Evolutionary conservation across 2,797 vertebrate species (phyloP).

Genomic region (Chelon auratus): DNA sequence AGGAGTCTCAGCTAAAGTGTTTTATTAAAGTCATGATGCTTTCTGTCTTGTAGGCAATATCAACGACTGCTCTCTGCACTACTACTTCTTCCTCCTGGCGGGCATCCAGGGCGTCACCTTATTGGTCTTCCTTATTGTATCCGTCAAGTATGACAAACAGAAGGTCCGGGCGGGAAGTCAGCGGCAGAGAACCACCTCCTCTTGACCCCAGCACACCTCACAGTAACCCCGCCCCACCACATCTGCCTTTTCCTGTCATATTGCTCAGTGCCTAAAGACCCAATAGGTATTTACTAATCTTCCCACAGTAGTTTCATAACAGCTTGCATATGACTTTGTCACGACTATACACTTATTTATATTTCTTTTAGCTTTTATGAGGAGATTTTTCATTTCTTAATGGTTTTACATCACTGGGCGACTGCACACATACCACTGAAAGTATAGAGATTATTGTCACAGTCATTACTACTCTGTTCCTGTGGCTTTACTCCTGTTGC

Average conservation of each 20-base stretch:
- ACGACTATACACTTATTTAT: slow-evolving; percentile 48
- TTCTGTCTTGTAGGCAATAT: slow-evolving; percentile 89
- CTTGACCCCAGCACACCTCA: slow-evolving; percentile 64
- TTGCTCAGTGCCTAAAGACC: slow-evolving; percentile 38
- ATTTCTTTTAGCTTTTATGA: slow-evolving; percentile 42
- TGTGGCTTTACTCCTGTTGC: slow-evolving; percentile 38
- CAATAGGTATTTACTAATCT: slow-evolving; percentile 32
- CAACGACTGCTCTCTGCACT: slow-evolving; percentile 94
- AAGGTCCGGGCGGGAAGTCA: slow-evolving; percentile 70
- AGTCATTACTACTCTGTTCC: slow-evolving; percentile 20
- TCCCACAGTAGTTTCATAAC: neutral
- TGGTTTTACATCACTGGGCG: slow-evolving; percentile 31
- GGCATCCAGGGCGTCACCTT: slow-evolving; percentile 94
- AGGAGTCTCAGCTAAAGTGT: slow-evolving; percentile 1
- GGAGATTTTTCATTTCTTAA: slow-evolving; percentile 12
- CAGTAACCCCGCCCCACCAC: slow-evolving; percentile 4
- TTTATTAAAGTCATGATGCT: slow-evolving; percentile 21
- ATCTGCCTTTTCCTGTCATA: slow-evolving; percentile 40
- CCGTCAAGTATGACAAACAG: slow-evolving; percentile 93
- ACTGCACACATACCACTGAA: slow-evolving; percentile 19
- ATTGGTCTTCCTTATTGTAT: slow-evolving; percentile 93
- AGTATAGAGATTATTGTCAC: slow-evolving; percentile 22
- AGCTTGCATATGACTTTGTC: neutral
- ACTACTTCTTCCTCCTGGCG: slow-evolving; percentile 97
- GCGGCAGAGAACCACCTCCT: slow-evolving; percentile 69